Base-by-base conservation (phyloP, 2,888 invertebrate genomes). In the Coenonympha arcania region DNA sequence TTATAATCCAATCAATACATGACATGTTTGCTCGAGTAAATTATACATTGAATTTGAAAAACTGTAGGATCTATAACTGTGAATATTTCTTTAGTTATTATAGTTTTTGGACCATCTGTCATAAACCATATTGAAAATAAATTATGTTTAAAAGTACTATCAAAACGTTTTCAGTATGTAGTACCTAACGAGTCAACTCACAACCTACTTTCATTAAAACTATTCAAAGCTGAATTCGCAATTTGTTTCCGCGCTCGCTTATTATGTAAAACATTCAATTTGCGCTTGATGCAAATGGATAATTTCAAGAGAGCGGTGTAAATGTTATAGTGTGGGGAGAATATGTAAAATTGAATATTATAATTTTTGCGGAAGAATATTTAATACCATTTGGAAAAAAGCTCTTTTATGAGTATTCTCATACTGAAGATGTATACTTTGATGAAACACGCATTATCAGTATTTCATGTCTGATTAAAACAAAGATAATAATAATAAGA, bases 241-340 rank as follows among this genome's bases (percentile, higher is more conserved):
- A 39, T 22, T 39, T 39, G 22, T 22, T 39, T 4, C 22, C 24
- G 20, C 13, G 13, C 20, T 22, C 39, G 20, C 22, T 39, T 24
- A 22, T 39, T 39, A 39, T 39, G 22, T 22, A 39, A 39, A 39
- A 22, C 13, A 39, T 39, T 39, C 11, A 39, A 39, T 39, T 39
- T 39, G 18, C 18, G 11, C 20, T 36, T 19, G 11, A 36, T 19
- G 36, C 20, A 36, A 19, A 19, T 19, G 18, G 18, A 36, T 19
- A n/a, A 36, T 19, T 19, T 19, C 6, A 19, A 9, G 11, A 36
- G 19, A 11, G 11, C 19, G n/a, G 36, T 11, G 11, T 11, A 37
- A 11, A 37, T 11, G 20, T 37, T 37, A 11, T 11, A 6, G 1
- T 6, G 2, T 11, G 13, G 6, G 6, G 1, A 5, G 19, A 11